A percentile compares a stretch with the other conserved stretches of the same genome.
phyloP scores from a whole-genome alignment of 2,113 vertebrate species.

The Pituophis catenifer region DNA sequence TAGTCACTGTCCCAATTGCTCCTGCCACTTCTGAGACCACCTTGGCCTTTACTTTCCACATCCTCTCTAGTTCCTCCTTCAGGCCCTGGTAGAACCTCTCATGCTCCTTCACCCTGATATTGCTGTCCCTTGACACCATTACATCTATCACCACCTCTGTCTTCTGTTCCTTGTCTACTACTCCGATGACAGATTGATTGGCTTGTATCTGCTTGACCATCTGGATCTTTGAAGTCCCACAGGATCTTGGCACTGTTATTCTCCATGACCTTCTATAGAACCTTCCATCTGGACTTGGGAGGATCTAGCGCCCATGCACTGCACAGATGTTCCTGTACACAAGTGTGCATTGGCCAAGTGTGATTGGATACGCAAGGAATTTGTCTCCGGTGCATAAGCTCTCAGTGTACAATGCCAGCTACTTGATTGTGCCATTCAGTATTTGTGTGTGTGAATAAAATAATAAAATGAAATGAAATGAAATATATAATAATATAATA shows the following conservation, averaged over 20 bases:
- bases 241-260: background rate
- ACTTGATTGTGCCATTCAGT: background rate
- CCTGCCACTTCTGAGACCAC: background rate
- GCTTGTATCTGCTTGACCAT: background rate
- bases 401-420: background rate
- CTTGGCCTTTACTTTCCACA: background rate
- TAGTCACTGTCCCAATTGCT: background rate
- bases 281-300: background rate
- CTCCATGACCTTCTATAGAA: background rate
- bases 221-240: background rate
- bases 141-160: background rate
- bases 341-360: background rate
- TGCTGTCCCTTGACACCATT: background rate
- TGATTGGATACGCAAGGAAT: background rate
- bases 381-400: background rate
- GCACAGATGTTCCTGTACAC: background rate
- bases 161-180: background rate
- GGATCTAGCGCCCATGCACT: background rate
- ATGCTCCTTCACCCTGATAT: background rate
- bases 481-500: too few species aligned
- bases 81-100: background rate
- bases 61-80: background rate
- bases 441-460: background rate
- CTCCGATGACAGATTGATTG: background rate
- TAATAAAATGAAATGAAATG: too few species aligned